A percentile compares a stretch with the other conserved stretches of the same genome.
phyloP scores from a whole-genome alignment of 2,113 vertebrate genomes.

The Lepidothrix coronata region DNA sequence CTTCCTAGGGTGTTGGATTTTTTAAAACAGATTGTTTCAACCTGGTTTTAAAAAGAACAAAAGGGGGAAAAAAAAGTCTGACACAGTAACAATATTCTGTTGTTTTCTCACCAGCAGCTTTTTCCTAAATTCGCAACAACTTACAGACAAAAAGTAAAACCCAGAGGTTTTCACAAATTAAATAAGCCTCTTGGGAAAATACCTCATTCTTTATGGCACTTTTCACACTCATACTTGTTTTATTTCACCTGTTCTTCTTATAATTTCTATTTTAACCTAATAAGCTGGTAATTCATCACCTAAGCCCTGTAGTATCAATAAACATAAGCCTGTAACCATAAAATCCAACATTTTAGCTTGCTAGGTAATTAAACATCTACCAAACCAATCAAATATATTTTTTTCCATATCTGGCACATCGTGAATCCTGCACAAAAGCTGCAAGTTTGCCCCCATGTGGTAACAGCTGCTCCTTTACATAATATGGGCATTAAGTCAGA shows the following conservation, averaged over 20 bases:
- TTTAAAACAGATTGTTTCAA: neutral
- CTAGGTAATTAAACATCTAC: neutral
- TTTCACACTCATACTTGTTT: neutral
- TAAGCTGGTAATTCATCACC: neutral
- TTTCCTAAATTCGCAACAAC: neutral
- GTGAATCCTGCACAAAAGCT: neutral
- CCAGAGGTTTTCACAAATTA: neutral
- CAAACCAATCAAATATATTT: neutral
- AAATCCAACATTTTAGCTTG: neutral
- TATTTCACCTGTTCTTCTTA: neutral
- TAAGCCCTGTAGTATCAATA: neutral
- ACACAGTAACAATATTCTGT: neutral
- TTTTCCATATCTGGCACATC: neutral
- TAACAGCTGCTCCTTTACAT: neutral
- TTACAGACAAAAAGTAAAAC: neutral
- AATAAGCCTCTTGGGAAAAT: neutral
- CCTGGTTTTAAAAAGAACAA: neutral
- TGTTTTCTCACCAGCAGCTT: neutral
- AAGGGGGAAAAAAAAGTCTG: neutral
- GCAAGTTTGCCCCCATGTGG: slow-evolving; percentile 29
- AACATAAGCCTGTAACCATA: neutral
- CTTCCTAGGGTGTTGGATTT: neutral
- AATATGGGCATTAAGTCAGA: neutral
- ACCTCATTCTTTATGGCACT: neutral
- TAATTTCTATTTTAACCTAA: neutral